Evolutionary conservation across 2,888 invertebrate genomes (phyloP), one percentile per base, ranked within the genome.

Genomic region (Chaitophorus viminalis): DNA sequence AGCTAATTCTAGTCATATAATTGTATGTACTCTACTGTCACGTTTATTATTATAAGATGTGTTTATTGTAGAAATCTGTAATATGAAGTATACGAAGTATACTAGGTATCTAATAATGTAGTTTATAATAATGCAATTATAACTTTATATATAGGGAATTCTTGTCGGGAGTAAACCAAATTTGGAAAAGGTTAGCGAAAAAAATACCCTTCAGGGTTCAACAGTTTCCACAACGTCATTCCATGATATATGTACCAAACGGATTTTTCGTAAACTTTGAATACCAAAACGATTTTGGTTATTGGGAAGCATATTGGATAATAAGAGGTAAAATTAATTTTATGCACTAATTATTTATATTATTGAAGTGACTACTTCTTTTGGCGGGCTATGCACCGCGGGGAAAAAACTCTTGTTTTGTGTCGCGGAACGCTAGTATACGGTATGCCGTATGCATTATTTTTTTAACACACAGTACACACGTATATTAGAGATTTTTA

Each of bases 301-400:
- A 97, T 91, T 97, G 97, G 97, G 97, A 97, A 90, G 94, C 96
- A 0, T 97, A 95, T 91, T 97, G 97, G 96, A 95, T 96, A 82
- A 93, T 97, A 74, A 94, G 95, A 91, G 89, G 96, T 0, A 92
- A 96, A 14, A n/a, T 65, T n/a, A 14, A 9, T 46, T 46, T 46
- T 46, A 39, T 39, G 36, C 3, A 39, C 6, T 39, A 39, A 5
- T 39, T 39, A 39, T 39, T 5, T 39, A 39, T 39, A 6, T 39
- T 39, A 5, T 39, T 39, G 3, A n/a, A n/a, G n/a, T n/a, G n/a
- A n/a, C n/a, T n/a, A n/a, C n/a, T n/a, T n/a, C n/a, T n/a, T n/a
- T n/a, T n/a, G n/a, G n/a, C n/a, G n/a, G n/a, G n/a, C n/a, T n/a
- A n/a, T n/a, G n/a, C n/a, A n/a, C n/a, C n/a, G n/a, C n/a, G n/a